These are phyloP conservation scores for Tenualosa ilisha DNA, from an alignment of 2,797 vertebrate genomes.

Conservation along the genomic window DNA sequence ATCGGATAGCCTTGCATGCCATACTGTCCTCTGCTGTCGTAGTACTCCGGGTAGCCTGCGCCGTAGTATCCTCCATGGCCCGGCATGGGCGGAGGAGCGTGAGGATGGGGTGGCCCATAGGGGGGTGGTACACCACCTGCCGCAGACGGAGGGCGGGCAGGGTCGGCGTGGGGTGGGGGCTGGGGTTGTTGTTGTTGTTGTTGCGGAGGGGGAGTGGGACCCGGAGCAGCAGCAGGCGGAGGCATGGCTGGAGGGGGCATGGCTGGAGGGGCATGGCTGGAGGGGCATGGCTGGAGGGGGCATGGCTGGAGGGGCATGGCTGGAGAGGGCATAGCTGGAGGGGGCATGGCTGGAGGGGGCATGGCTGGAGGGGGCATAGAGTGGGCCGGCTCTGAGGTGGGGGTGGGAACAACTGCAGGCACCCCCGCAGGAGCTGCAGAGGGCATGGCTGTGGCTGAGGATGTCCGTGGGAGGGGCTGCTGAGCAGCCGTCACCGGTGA, in stretches of 20 bases:
- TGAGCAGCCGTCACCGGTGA: slow-evolving; percentile 31
- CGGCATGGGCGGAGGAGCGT: slow-evolving; percentile 56
- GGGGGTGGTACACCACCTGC: slow-evolving; percentile 78
- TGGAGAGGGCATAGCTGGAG: neutral
- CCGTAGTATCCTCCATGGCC: slow-evolving; percentile 72
- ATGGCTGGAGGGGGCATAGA: neutral
- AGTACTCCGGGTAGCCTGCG: slow-evolving; percentile 78
- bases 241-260: neutral
- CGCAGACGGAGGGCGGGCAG: slow-evolving; percentile 70
- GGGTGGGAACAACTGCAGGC: neutral
- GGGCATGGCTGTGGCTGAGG: slow-evolving; percentile 5
- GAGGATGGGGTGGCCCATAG: slow-evolving; percentile 61
- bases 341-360: neutral
- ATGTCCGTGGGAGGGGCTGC: slow-evolving; percentile 37
- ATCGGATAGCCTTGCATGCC: slow-evolving; percentile 71
- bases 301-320: no score
- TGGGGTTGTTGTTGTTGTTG: slow-evolving; percentile 32
- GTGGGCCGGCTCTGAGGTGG: neutral
- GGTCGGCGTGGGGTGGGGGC: slow-evolving; percentile 53
- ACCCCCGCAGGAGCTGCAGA: neutral
- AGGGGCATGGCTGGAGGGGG: neutral
- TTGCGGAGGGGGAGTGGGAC: neutral
- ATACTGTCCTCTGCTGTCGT: slow-evolving; percentile 73
- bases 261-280: neutral
- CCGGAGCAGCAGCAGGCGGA: neutral